phyloP scores from a whole-genome alignment of 30 jellyfish, hydroid and myxozoan species.

The Aurelia sp. region DNA sequence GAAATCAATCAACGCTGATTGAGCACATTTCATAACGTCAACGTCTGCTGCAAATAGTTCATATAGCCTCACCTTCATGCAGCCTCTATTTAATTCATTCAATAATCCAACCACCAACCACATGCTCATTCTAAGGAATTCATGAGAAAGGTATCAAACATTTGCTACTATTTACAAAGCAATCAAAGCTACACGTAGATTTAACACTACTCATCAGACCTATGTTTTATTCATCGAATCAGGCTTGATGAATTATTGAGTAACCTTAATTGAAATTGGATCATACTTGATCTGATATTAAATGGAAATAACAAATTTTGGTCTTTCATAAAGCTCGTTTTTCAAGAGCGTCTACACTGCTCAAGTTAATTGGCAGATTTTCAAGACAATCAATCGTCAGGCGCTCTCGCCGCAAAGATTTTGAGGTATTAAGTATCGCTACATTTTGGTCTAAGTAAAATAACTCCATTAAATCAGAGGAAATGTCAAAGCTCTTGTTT shows the following conservation, averaged over 20 bases:
- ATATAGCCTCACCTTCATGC: background rate
- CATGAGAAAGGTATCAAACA: background rate
- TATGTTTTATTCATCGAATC: conserved; percentile 50
- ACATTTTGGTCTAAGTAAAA: conserved; percentile 50
- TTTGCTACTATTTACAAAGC: background rate
- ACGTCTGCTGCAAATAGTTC: too few species aligned
- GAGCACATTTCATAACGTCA: background rate
- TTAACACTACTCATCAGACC: background rate
- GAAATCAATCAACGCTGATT: too few species aligned
- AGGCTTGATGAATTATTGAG: conserved; percentile 47
- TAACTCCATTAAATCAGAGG: conserved; percentile 29
- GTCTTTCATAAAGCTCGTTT: conserved; percentile 52
- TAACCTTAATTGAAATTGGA: conserved; percentile 51
- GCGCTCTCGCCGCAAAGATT: conserved; percentile 52
- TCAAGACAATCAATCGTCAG: conserved; percentile 49
- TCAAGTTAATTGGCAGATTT: conserved; percentile 62
- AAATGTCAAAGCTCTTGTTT: conserved; percentile 47
- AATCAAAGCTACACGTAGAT: conserved; percentile 15
- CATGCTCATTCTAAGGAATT: too few species aligned
- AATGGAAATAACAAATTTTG: conserved; percentile 62
- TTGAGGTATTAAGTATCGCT: conserved; percentile 50
- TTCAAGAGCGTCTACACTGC: conserved; percentile 42
- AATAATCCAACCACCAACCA: too few species aligned
- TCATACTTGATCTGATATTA: conserved; percentile 49
- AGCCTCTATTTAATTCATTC: background rate